Base-by-base conservation (phyloP, 2,888 invertebrate species). In the Hirtodrosophila trivittata region DNA sequence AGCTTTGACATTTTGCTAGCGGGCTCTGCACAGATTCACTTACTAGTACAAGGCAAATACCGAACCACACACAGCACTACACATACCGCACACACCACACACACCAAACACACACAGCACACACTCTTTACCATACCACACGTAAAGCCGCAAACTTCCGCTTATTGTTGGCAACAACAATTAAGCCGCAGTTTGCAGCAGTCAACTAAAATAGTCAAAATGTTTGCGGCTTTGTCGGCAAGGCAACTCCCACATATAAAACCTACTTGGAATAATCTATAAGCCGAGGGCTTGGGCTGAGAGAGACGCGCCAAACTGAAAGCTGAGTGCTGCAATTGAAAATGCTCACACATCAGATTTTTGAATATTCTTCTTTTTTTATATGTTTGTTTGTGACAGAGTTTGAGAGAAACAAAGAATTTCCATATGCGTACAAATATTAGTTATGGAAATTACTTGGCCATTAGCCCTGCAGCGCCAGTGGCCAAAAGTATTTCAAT, bases 81-180 rank as follows among this genome's bases (percentile, higher is more conserved):
- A n/a, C n/a, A n/a, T n/a, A n/a, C n/a, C n/a, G n/a, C 14, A 14
- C 35, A 46, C 13, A 49, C 39, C 46, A 35, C 49, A 43, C 62
- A n/a, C n/a, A n/a, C n/a, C n/a, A n/a, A n/a, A n/a, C n/a, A n/a
- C n/a, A n/a, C n/a, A n/a, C n/a, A n/a, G n/a, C n/a, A n/a, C n/a
- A n/a, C n/a, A n/a, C n/a, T n/a, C n/a, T n/a, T n/a, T n/a, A n/a
- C n/a, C n/a, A n/a, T n/a, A n/a, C n/a, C n/a, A n/a, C n/a, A n/a
- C n/a, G 2, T 12, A 25, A 42, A 9, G 14, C 68, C 63, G 13
- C 73, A 63, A 56, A 57, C 84, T 78, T 78, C 81, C 81, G 84
- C 67, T 73, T 73, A 78, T 78, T 78, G 83, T 75, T 77, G 77
- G 81, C 39, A 63, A 33, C 66, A 70, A 77, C 81, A 78, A 80